phyloP scores from a whole-genome alignment of 2,797 vertebrate genomes.

The Hoplostethus atlanticus region DNA sequence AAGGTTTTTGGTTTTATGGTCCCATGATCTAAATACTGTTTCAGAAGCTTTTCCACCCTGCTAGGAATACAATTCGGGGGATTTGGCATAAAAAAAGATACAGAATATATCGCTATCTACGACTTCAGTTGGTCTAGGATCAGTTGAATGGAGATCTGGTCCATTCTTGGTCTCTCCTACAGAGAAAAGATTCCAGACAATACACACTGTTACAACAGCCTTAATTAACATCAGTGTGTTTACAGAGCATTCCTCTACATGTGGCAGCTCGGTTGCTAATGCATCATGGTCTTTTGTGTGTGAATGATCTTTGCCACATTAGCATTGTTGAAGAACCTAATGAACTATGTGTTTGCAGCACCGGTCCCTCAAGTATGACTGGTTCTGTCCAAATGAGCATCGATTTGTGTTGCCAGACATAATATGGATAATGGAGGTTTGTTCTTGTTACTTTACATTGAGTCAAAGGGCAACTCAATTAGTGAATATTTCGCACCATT shows the following conservation, averaged over 20 bases:
- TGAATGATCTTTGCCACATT: not conserved
- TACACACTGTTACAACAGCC: not conserved
- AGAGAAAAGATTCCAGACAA: not conserved
- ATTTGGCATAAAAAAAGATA: no score
- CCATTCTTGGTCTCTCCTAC: not conserved
- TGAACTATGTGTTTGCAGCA: not conserved
- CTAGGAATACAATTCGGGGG: no score
- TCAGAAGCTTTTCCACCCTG: no score
- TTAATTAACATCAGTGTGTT: not conserved
- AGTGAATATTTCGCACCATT: no score
- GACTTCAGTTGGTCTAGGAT: no score
- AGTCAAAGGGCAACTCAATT: not conserved
- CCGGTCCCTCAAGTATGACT: no score
- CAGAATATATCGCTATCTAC: no score
- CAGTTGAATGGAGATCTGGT: no score
- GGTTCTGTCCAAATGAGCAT: not conserved
- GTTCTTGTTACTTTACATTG: not conserved
- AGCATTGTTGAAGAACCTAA: not conserved
- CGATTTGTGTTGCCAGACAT: not conserved
- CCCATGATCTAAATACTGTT: no score
- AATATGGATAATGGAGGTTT: not conserved
- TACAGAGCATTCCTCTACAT: not conserved
- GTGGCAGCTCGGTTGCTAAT: not conserved
- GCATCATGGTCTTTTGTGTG: not conserved
- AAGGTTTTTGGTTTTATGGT: no score